Evolutionary conservation across 2,113 vertebrate genomes (phyloP).

Genomic region (Hystrix brachyura): DNA sequence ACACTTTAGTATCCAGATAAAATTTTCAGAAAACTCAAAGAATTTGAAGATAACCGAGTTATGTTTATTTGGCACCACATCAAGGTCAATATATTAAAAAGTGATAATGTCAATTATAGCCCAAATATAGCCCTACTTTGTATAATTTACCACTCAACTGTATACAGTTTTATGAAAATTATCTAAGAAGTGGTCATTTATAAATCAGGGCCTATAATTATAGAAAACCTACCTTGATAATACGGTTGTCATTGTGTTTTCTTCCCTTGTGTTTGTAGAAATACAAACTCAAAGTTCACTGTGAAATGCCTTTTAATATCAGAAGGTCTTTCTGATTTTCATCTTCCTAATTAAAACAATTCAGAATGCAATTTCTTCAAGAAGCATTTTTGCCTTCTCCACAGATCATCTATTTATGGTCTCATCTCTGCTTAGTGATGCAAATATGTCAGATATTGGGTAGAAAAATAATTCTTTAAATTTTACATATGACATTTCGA

Average conservation of each 20-base stretch:
- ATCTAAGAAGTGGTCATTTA: background rate
- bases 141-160: background rate
- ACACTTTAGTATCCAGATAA: background rate
- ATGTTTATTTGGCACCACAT: background rate
- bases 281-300: constrained; percentile 17
- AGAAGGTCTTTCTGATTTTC: background rate
- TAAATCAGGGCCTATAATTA: background rate
- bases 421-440: constrained; percentile 15
- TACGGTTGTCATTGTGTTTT: background rate
- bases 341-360: background rate
- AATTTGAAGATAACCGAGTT: background rate
- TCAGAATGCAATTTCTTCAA: background rate
- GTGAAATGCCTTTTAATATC: constrained; percentile 12
- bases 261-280: background rate
- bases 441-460: background rate
- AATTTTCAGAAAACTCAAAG: background rate
- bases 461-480: background rate
- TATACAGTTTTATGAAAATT: background rate
- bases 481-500: background rate
- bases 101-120: background rate
- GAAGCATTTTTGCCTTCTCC: background rate
- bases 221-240: background rate
- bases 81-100: background rate
- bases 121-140: background rate
- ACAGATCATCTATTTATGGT: constrained; percentile 4